Evolutionary conservation across 1,140 invertebrate genomes (phyloP), one percentile per base, ranked within the genome.

Genomic region (Heterodera carotae): DNA sequence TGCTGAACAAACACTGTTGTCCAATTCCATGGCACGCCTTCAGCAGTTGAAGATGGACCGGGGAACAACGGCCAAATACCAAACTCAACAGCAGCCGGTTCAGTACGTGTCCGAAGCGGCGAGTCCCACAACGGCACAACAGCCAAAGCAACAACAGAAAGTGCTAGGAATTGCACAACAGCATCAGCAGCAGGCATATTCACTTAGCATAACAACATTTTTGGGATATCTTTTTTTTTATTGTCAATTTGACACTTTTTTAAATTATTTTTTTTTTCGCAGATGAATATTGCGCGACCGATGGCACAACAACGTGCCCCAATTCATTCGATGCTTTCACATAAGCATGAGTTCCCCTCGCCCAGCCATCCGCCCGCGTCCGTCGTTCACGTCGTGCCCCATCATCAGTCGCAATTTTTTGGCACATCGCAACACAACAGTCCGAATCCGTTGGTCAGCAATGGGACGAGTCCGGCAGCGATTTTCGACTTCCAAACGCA

Each of bases 401-500:
- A 56, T 18, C 48, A 56, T 56, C 48, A 22, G 48, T 2, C 18
- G 15, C 48, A 56, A 56, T 56, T 56, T 18, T 56, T 56, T 22
- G 48, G 48, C 22, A 12, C 48, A 2, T 56, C 48, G 18, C 48
- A 56, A 5, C 12, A 56, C 22, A 56, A 56, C 48, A 56, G 48
- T 56, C 48, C 15, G 48, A 56, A 56, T 56, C 22, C 48, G 48
- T 5, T 56, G 48, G 7, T 43, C 7, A 56, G 22, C 48, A 56
- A 56, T 18, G 48, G 48, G 48, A n/a, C 48, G 18, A 56, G 15
- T 56, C 48, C 48, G 12, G 12, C 48, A 22, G 48, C 48, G 15
- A 56, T 56, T 56, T 56, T 56, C 48, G 48, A 56, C 48, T 56
- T 56, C 18, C 48, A 56, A 56, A 56, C 48, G 12, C 48, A 56